Percentiles rank a stretch among this genome's conserved stretches.
These are phyloP conservation scores for Tetragonula clypearis DNA, from an alignment of 1,140 invertebrate genomes.

Conservation along the genomic window DNA sequence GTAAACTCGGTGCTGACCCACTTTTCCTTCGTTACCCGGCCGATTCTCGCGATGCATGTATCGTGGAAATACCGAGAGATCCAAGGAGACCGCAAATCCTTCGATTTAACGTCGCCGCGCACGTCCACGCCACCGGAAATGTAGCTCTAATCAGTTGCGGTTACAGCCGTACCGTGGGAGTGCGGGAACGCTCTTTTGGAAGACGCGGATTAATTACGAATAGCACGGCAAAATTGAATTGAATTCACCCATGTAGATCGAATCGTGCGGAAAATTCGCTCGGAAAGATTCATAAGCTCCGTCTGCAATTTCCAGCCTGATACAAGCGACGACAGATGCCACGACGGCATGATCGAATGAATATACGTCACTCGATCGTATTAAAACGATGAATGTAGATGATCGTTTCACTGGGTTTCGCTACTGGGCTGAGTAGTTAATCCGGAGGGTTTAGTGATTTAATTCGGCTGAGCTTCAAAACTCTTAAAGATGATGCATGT, in stretches of 20 bases:
- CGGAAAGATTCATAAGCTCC: not conserved
- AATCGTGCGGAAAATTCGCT: not conserved
- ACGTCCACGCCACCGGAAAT: constrained; percentile 20
- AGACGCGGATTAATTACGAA: constrained; percentile 22
- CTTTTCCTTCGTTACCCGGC: constrained; percentile 6
- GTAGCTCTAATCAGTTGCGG: constrained; percentile 25
- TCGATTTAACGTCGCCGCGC: constrained; percentile 8
- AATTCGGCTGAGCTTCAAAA: no score
- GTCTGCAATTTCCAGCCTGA: no score
- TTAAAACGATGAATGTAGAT: not conserved
- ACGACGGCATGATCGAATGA: not conserved
- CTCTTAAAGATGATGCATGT: no score
- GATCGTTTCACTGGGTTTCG: not conserved
- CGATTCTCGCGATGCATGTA: constrained; percentile 1
- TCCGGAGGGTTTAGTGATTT: no score
- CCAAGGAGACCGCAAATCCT: constrained; percentile 40
- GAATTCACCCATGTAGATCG: not conserved
- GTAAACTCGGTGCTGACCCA: constrained; percentile 16
- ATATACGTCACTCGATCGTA: not conserved
- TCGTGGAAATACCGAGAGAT: not conserved
- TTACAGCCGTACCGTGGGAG: not conserved
- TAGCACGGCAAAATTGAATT: constrained; percentile 8
- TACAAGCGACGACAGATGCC: not conserved
- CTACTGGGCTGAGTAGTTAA: no score
- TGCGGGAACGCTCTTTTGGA: constrained; percentile 11